Conservation (phyloP, 2,888 invertebrate species). For the Microplitis manilae region DNA sequence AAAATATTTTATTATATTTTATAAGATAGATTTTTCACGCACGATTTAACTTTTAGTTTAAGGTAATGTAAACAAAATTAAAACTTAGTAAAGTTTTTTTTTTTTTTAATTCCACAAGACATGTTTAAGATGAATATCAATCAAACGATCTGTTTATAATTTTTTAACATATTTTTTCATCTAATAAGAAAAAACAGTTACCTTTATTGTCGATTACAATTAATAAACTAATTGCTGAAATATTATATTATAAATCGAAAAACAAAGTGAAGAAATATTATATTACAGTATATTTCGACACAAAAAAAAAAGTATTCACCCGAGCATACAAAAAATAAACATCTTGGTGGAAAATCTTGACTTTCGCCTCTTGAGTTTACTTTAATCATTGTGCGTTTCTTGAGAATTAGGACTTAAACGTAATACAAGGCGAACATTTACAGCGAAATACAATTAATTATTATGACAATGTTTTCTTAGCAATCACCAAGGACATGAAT, state of each 20-base stretch:
- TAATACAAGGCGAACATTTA: not conserved
- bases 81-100: not conserved
- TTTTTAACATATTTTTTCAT: not conserved
- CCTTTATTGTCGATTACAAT: not conserved
- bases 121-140: not conserved
- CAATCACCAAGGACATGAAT: constrained; percentile 30
- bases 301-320: constrained; percentile 14
- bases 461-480: constrained; percentile 16
- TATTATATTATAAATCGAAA: not conserved
- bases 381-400: constrained; percentile 22
- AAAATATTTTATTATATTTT: constrained; percentile 5
- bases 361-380: constrained; percentile 27
- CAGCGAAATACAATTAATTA: not conserved
- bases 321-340: not conserved
- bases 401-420: constrained; percentile 29
- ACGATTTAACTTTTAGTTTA: constrained; percentile 15
- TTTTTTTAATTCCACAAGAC: not conserved
- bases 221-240: not conserved
- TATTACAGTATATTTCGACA: constrained; percentile 15
- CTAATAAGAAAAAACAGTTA: not conserved
- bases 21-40: constrained; percentile 17
- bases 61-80: constrained; percentile 5
- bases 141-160: not conserved
- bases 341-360: constrained; percentile 34
- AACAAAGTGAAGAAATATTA: not conserved